Evolutionary conservation across 2,797 vertebrate species (phyloP).

Genomic region (Hemibagrus guttatus): DNA sequence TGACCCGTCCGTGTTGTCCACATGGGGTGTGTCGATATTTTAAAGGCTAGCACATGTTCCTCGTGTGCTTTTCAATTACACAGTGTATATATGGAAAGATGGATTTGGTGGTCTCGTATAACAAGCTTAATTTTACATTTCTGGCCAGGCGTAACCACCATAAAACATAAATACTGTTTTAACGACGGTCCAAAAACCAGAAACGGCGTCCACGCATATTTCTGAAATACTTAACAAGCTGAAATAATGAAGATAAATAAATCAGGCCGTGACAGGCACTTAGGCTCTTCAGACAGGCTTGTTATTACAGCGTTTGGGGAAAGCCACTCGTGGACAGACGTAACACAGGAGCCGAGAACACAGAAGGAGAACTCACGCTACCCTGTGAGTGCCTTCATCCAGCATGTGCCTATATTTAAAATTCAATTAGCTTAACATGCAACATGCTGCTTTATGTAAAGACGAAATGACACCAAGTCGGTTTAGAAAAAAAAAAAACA

Average conservation of each 20-base stretch:
- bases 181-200: background rate
- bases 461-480: too few relatives aligned
- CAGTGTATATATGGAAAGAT: too few relatives aligned
- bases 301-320: conserved; percentile 4
- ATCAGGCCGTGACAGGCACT: conserved; percentile 21
- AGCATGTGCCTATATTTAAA: background rate
- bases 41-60: background rate
- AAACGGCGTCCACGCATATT: background rate
- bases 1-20: background rate
- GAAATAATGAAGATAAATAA: conserved; percentile 38
- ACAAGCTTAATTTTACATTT: conserved; percentile 15
- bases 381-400: background rate
- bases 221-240: conserved; percentile 11
- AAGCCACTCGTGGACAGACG: conserved; percentile 6
- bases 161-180: conserved; percentile 9
- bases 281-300: background rate
- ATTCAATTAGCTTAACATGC: background rate
- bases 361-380: background rate
- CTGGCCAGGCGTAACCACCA: background rate
- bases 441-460: background rate
- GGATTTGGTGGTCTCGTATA: conserved; percentile 18
- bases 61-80: background rate
- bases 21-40: background rate
- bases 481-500: background rate
- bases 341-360: background rate